Percentiles rank a stretch among this genome's conserved stretches.
Conservation (phyloP, 2,888 invertebrate species). For the Sminthurides aquaticus region DNA sequence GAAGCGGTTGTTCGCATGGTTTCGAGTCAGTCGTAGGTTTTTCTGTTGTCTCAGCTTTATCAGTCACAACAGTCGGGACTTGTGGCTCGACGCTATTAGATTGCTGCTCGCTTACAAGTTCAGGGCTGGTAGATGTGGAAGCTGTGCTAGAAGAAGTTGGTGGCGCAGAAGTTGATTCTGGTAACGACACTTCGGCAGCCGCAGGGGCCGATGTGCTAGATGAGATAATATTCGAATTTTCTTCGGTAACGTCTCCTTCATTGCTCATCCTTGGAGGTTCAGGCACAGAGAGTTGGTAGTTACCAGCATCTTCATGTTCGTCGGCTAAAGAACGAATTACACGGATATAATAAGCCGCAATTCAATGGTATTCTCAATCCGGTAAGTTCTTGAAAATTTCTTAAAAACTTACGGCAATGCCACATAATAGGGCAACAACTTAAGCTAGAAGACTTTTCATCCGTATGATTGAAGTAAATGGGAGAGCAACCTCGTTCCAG, state of each 20-base stretch:
- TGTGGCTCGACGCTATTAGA: too few relatives aligned
- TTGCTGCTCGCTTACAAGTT: conserved; percentile 5
- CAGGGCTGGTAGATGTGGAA: not conserved
- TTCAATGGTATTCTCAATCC: not conserved
- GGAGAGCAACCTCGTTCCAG: conserved; percentile 40
- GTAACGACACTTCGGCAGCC: conserved; percentile 26
- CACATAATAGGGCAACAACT: conserved; percentile 42
- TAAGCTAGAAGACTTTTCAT: conserved; percentile 20
- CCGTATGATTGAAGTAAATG: conserved; percentile 34
- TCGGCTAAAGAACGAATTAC: not conserved
- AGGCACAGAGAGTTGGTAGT: not conserved
- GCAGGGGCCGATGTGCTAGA: conserved; percentile 29
- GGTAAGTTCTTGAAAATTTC: too few relatives aligned
- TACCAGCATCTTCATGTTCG: not conserved
- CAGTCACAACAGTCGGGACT: not conserved
- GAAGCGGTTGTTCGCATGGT: conserved; percentile 24
- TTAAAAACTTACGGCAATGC: conserved; percentile 42
- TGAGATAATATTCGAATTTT: too few relatives aligned
- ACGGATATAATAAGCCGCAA: not conserved
- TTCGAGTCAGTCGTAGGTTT: not conserved
- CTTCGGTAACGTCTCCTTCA: too few relatives aligned
- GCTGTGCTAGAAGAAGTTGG: conserved; percentile 2
- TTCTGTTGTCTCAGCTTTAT: not conserved
- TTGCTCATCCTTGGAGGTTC: conserved; percentile 44
- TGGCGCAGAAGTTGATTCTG: not conserved